Base-by-base conservation (phyloP, 2,113 vertebrate species). In the Hepsetus odoe region DNA sequence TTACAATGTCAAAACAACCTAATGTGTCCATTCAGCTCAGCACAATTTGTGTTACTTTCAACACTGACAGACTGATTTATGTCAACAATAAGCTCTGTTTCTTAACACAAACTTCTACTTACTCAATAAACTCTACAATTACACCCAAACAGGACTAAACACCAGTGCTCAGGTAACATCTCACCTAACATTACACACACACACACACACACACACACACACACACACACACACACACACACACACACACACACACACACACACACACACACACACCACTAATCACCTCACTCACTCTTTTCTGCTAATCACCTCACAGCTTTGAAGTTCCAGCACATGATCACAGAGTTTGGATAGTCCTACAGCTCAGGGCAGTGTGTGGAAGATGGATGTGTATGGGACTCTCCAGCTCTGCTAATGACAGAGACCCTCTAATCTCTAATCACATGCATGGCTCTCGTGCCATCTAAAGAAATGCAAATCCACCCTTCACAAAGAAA, bases 251-350 rank as follows among this genome's bases (percentile, higher is more conserved):
- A 28, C 56, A 12, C 56, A 33, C 59, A 33, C 59, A 33, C 59
- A 33, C 59, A 20, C 59, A 33, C 40, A 77, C 76, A 82, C 81
- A 80, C 87, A 80, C 78, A 74, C 83, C 85, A 85, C 87, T 88
- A 88, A 91, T 91, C 84, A 89, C 85, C 72, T 73, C 24, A 77
- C 33, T 68, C 51, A 46, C 38, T 46, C 65, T 16, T 77, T 69
- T 58, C 72, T 55, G 72, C 35, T 53, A 67, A 83, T 71, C 26
- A 69, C 38, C 66, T 61, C 66, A 77, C 42, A 62, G 56, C 84
- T 85, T 83, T 81, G 71, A 82, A 35, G 73, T 72, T 73, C 49
- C 84, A 74, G 84, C 84, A 82, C 71, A 83, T 85, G 64, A 46
- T 82, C 74, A 81, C 20, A 42, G 67, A 77, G 82, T 42, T 13